Conservation (phyloP, 2,888 invertebrate species). For the Perithous albicinctus region DNA sequence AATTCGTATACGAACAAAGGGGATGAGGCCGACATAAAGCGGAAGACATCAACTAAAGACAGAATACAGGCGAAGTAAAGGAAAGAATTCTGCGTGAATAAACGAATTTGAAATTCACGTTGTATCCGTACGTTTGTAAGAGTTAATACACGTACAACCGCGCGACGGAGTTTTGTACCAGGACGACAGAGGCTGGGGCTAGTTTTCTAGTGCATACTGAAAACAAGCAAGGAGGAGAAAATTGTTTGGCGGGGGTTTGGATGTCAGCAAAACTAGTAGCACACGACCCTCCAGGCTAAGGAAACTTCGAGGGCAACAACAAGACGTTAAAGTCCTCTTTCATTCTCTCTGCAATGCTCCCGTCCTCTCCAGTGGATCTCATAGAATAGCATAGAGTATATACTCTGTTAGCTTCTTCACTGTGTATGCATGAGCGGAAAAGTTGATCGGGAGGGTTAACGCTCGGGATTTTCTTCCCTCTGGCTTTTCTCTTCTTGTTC, state of each 20-base stretch:
- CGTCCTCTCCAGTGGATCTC: background rate
- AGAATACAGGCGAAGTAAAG: slow-evolving; percentile 9
- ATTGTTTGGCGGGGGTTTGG: slow-evolving; percentile 15
- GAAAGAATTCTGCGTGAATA: slow-evolving; percentile 4
- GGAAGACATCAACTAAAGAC: background rate
- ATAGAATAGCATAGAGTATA: background rate
- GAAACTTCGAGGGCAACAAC: slow-evolving; percentile 56
- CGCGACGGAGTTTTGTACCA: background rate
- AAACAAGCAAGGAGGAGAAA: slow-evolving; percentile 27
- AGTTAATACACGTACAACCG: background rate
- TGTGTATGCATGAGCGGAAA: slow-evolving; percentile 37
- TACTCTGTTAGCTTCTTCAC: slow-evolving; percentile 1
- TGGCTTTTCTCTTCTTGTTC: background rate
- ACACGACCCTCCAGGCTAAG: slow-evolving; percentile 36
- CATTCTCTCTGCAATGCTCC: slow-evolving; percentile 33
- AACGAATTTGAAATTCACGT: slow-evolving; percentile 41
- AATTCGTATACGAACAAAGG: background rate
- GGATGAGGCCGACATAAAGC: background rate
- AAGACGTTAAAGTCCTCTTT: slow-evolving; percentile 50
- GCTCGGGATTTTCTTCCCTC: slow-evolving; percentile 17
- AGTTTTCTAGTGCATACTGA: slow-evolving; percentile 38
- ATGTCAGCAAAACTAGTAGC: slow-evolving; percentile 18
- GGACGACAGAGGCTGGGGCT: slow-evolving; percentile 3
- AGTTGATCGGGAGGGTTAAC: slow-evolving; percentile 42
- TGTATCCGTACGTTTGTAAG: slow-evolving; percentile 4